These are phyloP conservation scores for Tamias sibiricus DNA, from an alignment of 2,113 vertebrate genomes.

Conservation along the genomic window DNA sequence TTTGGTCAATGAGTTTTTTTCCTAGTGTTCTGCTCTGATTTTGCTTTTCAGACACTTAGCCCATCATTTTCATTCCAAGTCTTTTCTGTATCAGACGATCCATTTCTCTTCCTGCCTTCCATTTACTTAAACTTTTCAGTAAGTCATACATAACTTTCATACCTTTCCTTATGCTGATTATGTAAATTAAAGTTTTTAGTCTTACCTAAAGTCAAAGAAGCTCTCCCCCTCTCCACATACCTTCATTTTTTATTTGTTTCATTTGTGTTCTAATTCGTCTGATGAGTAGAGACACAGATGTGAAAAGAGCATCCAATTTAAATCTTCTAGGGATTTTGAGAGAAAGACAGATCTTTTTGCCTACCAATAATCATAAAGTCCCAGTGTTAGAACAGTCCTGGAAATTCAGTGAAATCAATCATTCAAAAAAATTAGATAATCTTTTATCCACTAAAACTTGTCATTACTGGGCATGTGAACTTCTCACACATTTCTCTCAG, in stretches of 20 bases:
- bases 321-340: not conserved
- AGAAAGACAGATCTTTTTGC: not conserved
- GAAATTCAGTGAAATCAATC: conserved; percentile 34
- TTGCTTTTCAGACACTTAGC: no score
- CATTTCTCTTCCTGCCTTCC: conserved; percentile 19
- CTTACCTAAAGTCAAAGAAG: conserved; percentile 23
- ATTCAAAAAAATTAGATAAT: conserved; percentile 6
- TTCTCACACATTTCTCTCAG: not conserved
- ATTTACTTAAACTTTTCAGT: conserved; percentile 47
- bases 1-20: no score
- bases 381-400: not conserved
- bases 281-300: not conserved
- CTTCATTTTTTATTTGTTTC: conserved; percentile 30
- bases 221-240: rapidly evolving
- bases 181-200: conserved; percentile 42
- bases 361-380: not conserved
- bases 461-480: not conserved
- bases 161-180: conserved; percentile 20
- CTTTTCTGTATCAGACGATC: conserved; percentile 2
- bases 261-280: conserved; percentile 26
- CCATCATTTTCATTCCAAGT: conserved; percentile 38
- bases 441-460: conserved; percentile 17
- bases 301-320: conserved; percentile 19
- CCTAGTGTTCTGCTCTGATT: no score
- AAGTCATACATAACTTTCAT: conserved; percentile 19